Conservation (phyloP, 2,888 invertebrate genomes). For the Lobophora halterata region DNA sequence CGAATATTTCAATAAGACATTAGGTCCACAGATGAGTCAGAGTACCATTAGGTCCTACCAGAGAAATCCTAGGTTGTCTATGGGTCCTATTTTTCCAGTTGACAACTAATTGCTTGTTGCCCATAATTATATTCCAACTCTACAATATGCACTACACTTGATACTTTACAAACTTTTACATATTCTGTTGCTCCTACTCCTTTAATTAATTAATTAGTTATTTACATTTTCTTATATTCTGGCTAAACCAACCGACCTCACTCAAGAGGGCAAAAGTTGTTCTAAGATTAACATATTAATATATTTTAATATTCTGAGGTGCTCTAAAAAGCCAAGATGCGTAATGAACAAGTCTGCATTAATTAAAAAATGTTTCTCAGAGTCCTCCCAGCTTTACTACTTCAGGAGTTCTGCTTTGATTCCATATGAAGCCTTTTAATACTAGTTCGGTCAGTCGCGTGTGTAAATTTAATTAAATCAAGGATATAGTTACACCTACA, state of each 20-base stretch:
- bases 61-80: too few species aligned
- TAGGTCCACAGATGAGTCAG: too few species aligned
- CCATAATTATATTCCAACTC: too few species aligned
- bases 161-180: too few species aligned
- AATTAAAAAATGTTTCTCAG: slow-evolving; percentile 47
- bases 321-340: slow-evolving; percentile 16
- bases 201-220: slow-evolving; percentile 5
- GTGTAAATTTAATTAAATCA: slow-evolving; percentile 48
- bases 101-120: too few species aligned
- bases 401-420: slow-evolving; percentile 38
- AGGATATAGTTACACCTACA: slow-evolving; percentile 30
- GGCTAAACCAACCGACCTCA: slow-evolving; percentile 8
- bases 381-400: slow-evolving; percentile 22
- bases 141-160: too few species aligned
- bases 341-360: slow-evolving; percentile 35
- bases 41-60: too few species aligned
- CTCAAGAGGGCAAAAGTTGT: slow-evolving; percentile 6
- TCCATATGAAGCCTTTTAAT: slow-evolving; percentile 45
- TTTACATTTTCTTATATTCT: slow-evolving; percentile 13
- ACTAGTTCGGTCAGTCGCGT: slow-evolving; percentile 39
- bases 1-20: too few species aligned
- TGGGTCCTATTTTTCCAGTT: too few species aligned
- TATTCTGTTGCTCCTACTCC: too few species aligned
- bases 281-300: slow-evolving; percentile 15
- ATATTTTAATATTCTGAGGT: slow-evolving; percentile 16